Conservation (phyloP, 92 coral and sea anemone genomes). For the Paragorgia papillata region DNA sequence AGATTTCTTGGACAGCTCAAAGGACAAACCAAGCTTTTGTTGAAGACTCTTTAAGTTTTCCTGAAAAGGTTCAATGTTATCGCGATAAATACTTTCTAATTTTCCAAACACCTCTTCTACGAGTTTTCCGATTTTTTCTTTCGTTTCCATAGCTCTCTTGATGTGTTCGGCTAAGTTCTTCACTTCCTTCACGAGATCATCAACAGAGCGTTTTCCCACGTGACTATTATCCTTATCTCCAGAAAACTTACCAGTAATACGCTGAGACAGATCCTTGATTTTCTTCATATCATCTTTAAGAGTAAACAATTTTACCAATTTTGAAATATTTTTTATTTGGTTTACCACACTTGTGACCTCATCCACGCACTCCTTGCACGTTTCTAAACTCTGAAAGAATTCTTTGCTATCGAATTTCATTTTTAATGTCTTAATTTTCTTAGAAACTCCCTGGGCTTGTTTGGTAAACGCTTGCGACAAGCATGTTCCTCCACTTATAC, state of each 20-base stretch:
- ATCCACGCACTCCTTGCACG: slow-evolving; percentile 70
- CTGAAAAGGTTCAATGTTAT: slow-evolving; percentile 67
- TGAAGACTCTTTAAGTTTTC: slow-evolving; percentile 69
- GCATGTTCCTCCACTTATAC: slow-evolving; percentile 81
- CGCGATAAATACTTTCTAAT: slow-evolving; percentile 70
- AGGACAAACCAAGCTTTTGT: slow-evolving; percentile 63
- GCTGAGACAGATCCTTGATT: slow-evolving; percentile 69
- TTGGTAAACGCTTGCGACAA: slow-evolving; percentile 76
- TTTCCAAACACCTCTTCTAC: slow-evolving; percentile 76
- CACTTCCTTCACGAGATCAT: slow-evolving; percentile 52
- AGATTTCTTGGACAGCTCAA: slow-evolving; percentile 68
- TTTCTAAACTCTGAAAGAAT: slow-evolving; percentile 70
- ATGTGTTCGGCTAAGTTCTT: slow-evolving; percentile 69
- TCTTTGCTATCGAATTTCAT: slow-evolving; percentile 66
- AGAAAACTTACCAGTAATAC: slow-evolving; percentile 72
- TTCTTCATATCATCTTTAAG: slow-evolving; percentile 83
- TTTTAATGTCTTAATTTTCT: slow-evolving; percentile 59
- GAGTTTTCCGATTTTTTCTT: slow-evolving; percentile 65
- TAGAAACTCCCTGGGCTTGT: slow-evolving; percentile 79
- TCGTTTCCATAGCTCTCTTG: slow-evolving; percentile 60
- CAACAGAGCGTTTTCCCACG: slow-evolving; percentile 19
- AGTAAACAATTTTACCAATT: slow-evolving; percentile 75
- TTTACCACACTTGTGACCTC: slow-evolving; percentile 68
- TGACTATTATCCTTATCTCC: slow-evolving; percentile 38
- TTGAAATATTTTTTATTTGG: slow-evolving; percentile 68